Evolutionary conservation across 2,797 vertebrate species (phyloP), one percentile per base, ranked within the genome.

Genomic region (Arctocebus calabarensis): DNA sequence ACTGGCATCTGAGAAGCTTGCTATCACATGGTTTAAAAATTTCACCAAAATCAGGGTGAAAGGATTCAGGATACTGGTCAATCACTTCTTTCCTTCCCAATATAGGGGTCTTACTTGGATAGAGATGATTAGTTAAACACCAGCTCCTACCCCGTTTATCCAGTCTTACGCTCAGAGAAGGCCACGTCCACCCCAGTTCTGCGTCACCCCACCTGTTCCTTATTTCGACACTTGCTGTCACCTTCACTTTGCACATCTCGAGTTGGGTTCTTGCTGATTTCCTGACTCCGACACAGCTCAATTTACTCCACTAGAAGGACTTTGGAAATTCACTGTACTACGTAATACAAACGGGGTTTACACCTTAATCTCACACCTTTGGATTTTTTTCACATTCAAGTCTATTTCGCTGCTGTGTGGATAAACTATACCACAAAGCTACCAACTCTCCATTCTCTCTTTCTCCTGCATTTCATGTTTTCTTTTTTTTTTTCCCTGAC

Each of bases 181-280:
- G 59, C 78, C 61, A 70, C 27, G 19, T 71, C 83, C 27, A 77
- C 9, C 83, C 94, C 83, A 16, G 75, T 87, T 64, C 83, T 95
- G 55, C 61, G 95, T 97, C 82, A 20, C 10, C 19, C 75, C 25
- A 77, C 14, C 75, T 59, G 75, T 71, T 55, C n/a, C 52, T 77
- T 13, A 55, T 25, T 19, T 55, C 12, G 57, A 10, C 32, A 34
- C 64, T 37, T 52, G 32, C 25, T 82, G 13, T 43, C 34, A 66
- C 43, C 52, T 84, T 68, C 32, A 66, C 40, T 61, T 40, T 32
- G 52, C 34, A 59, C 0, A 9, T 45, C 25, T 61, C 32, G 25
- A 6, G 5, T 34, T 23, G 20, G n/a, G 9, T 23, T 86, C 34
- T 34, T 66, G 13, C 57, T 82, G 34, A 78, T 7, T 40, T 57